phyloP scores from a whole-genome alignment of 2,888 invertebrate genomes.

The Tenthredo amoena region DNA sequence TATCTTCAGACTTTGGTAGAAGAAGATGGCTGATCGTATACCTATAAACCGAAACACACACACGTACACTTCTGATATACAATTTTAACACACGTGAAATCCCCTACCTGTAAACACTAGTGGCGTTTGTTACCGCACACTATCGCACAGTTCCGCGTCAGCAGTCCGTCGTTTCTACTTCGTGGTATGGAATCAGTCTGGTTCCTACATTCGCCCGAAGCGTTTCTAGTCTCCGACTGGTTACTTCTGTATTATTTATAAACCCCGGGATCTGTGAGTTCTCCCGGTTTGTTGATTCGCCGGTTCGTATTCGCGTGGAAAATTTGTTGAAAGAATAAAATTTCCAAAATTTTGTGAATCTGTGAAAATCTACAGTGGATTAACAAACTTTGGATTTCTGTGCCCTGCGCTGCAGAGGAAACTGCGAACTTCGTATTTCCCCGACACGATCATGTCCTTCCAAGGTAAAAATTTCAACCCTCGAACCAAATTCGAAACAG shows the following conservation, averaged over 20 bases:
- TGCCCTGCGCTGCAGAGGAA: not conserved
- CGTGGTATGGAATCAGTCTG: slow-evolving; percentile 38
- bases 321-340: not conserved
- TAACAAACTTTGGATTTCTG: not conserved
- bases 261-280: not conserved
- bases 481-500: not conserved
- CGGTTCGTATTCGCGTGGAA: not conserved
- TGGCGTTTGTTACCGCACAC: slow-evolving; percentile 26
- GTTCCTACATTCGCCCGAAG: slow-evolving; percentile 29
- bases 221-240: slow-evolving; percentile 18
- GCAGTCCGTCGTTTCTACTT: slow-evolving; percentile 18
- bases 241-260: slow-evolving; percentile 9
- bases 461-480: not conserved
- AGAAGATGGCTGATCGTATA: slow-evolving; percentile 33
- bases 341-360: not conserved
- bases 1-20: slow-evolving; percentile 17
- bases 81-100: not conserved
- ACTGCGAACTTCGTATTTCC: not conserved
- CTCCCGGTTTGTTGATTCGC: not conserved
- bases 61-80: not conserved
- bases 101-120: not conserved
- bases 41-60: not conserved
- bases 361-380: not conserved
- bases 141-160: slow-evolving; percentile 13
- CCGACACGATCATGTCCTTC: slow-evolving; percentile 7